Percentiles rank a stretch among this genome's conserved stretches.
phyloP scores from a whole-genome alignment of 2,888 invertebrate species.

The Pheosia tremula region DNA sequence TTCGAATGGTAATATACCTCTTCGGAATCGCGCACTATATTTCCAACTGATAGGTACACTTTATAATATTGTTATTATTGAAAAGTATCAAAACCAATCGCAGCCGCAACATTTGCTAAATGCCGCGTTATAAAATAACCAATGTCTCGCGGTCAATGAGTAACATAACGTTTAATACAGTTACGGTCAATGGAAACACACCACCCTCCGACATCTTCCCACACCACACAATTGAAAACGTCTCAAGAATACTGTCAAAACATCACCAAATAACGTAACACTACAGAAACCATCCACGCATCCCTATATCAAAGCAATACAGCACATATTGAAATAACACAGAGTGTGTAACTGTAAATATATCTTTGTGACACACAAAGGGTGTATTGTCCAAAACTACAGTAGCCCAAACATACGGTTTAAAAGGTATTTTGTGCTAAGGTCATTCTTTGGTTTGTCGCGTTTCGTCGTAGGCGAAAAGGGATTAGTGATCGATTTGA shows the following conservation, averaged over 20 bases:
- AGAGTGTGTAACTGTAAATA: neutral
- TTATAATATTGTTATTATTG: neutral
- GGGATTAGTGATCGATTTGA: conserved; percentile 53
- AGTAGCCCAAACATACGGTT: conserved; percentile 66
- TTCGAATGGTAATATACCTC: too few relatives aligned
- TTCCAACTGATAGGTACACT: too few relatives aligned
- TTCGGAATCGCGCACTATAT: too few relatives aligned
- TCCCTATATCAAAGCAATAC: conserved; percentile 28
- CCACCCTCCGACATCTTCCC: conserved; percentile 61
- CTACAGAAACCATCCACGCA: conserved; percentile 4
- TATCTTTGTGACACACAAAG: conserved; percentile 38
- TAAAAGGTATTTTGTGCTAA: conserved; percentile 55
- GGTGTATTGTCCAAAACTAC: conserved; percentile 47
- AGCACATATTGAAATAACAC: conserved; percentile 23
- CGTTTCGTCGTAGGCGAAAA: conserved; percentile 58
- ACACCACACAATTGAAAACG: conserved; percentile 70
- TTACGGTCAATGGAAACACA: conserved; percentile 44
- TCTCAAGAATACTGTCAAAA: conserved; percentile 62
- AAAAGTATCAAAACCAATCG: conserved; percentile 55
- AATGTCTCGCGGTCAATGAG: conserved; percentile 67
- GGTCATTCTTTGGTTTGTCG: conserved; percentile 62
- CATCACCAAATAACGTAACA: conserved; percentile 24
- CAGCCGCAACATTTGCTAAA: conserved; percentile 54
- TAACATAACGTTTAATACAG: conserved; percentile 24
- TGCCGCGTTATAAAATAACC: conserved; percentile 73